Base-by-base conservation (phyloP, 2,113 vertebrate species). In the Erinaceus europaeus region DNA sequence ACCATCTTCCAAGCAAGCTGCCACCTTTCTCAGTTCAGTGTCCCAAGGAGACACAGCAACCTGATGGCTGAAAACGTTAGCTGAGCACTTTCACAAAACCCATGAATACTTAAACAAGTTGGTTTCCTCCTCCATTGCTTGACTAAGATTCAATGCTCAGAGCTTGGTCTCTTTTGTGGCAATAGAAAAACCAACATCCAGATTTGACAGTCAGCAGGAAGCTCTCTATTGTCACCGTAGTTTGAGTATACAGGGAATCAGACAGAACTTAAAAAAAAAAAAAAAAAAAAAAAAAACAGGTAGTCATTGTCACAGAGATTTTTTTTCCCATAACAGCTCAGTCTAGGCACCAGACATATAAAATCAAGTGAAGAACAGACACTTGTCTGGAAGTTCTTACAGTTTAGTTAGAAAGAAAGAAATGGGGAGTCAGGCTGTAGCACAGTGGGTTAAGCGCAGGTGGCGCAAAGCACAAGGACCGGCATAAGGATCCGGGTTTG, bases 1-100 rank as follows among this genome's bases (percentile, higher is more conserved):
- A 48, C 36, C 40, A 29, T 57, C 79, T 91, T 92, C 75, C 79
- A 75, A 91, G 82, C 64, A 91, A 92, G 65, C 65, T 88, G 64
- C 74, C 48, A 50, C 59, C 2, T 36, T 38, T 73, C 46, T 67
- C 20, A 44, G 32, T 48, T 76, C 75, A 75, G 4, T 5, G 8
- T 78, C 78, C 75, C 72, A 59, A 46, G 52, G 82, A 92, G n/a
- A 44, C 42, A 52, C 79, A 57, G 46, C 44, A 44, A n/a, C 34
- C 78, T 71, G 67, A 18, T 50, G 61, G 27, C 5, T n/a, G 68
- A 75, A 86, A 91, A 72, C 14, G 21, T 14, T 50, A 62, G 62
- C 80, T 23, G 1, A 48, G 9, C 1, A 0, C 34, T 83, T 85
- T 40, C 86, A 75, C n/a, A 21, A 59, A 83, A 53, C 21, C 50